Evolutionary conservation across 2,888 invertebrate species (phyloP), one percentile per base, ranked within the genome.

Genomic region (Corbicula japonica): DNA sequence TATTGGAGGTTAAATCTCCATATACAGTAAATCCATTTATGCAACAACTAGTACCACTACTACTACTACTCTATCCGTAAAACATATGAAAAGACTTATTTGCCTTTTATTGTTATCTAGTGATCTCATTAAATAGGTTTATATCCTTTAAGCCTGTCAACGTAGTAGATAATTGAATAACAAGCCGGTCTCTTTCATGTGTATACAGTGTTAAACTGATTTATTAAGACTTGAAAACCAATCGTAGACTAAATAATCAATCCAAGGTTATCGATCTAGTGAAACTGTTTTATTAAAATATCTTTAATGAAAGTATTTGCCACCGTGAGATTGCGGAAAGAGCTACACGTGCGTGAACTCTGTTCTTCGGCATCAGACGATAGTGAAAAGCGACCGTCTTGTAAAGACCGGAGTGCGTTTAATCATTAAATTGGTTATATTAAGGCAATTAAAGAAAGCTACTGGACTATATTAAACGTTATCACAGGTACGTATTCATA

Each of bases 161-260:
- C 50, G 4, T 23, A n/a, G 46, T 46, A 8, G 48, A 32, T 60
- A 70, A 70, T 60, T 70, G 69, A 60, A 70, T 70, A 60, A 70
- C 70, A 28, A 23, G 48, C 26, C 34, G 48, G 35, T 50, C 35
- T 61, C 70, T 61, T 70, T 61, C 28, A 62, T 48, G 46, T 48
- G 32, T 12, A 62, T 62, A 30, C 5, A 46, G 34, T 46, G 62
- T 62, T 48, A 46, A 62, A 41, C 62, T 32, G 10, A 62, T 21
- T 62, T 48, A 48, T 48, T 32, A 48, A 32, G 62, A 62, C 48
- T 32, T 23, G 30, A 62, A 21, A 46, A 21, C n/a, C 46, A 48
- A 62, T 46, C 32, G 30, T 18, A 62, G 46, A 48, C 48, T 48
- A 32, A 32, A 48, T 62, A 62, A 62, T 62, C 62, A 46, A 62